These are phyloP conservation scores for Hetaerina americana DNA, from an alignment of 1,140 invertebrate genomes.

Conservation along the genomic window DNA sequence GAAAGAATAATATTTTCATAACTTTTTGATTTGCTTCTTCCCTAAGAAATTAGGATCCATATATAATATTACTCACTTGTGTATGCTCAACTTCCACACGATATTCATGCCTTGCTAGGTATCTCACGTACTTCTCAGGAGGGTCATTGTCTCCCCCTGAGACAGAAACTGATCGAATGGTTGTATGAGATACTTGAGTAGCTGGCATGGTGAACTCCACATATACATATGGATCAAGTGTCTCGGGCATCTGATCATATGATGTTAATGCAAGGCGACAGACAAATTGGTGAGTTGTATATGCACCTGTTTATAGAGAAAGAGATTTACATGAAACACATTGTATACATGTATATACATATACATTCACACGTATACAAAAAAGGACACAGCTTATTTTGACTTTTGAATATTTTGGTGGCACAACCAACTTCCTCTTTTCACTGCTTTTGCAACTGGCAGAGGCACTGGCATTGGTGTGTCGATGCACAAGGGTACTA, in stretches of 20 bases:
- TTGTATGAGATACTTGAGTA: conserved; percentile 93
- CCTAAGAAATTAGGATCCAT: too few species aligned
- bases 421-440: too few species aligned
- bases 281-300: conserved; percentile 88
- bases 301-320: conserved; percentile 59
- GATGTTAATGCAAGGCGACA: conserved; percentile 88
- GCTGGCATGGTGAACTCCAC: conserved; percentile 99
- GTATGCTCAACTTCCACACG: conserved; percentile 77
- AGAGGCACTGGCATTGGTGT: too few species aligned
- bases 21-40: too few species aligned
- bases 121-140: conserved; percentile 96
- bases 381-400: background rate
- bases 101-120: conserved; percentile 93
- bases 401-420: background rate
- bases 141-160: conserved; percentile 78
- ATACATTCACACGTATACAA: too few species aligned
- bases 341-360: conserved; percentile 1
- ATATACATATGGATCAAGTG: conserved; percentile 72
- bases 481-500: too few species aligned
- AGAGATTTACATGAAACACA: background rate
- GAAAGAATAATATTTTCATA: too few species aligned
- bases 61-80: conserved; percentile 54
- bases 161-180: conserved; percentile 87
- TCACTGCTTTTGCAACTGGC: too few species aligned
- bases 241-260: conserved; percentile 93